These are phyloP conservation scores for Haliaeetus leucogaster DNA, from an alignment of 2,113 vertebrate species.

Conservation along the genomic window DNA sequence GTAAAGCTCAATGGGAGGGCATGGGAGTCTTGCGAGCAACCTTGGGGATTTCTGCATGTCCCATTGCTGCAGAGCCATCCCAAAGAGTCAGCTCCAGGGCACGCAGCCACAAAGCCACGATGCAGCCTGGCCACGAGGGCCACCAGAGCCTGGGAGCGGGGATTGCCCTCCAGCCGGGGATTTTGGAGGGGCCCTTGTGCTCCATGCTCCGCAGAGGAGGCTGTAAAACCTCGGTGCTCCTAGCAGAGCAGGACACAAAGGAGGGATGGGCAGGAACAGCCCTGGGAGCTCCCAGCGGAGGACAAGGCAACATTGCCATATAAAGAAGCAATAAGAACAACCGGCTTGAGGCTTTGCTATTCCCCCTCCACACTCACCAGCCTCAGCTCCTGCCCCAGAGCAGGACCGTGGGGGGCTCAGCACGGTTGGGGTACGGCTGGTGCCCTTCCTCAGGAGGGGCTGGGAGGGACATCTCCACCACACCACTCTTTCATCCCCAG, in stretches of 20 bases:
- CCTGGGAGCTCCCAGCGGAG: background rate
- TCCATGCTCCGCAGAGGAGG: background rate
- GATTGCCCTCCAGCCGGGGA: too few relatives aligned
- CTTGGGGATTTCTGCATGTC: background rate
- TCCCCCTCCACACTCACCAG: background rate
- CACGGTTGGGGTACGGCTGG: background rate
- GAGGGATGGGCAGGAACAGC: background rate
- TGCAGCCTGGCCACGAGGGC: rapidly evolving
- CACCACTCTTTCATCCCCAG: background rate
- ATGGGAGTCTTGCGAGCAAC: background rate
- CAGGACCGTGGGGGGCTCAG: background rate
- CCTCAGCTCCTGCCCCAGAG: background rate
- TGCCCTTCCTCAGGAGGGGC: background rate
- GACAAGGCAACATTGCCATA: background rate
- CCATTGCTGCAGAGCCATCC: background rate
- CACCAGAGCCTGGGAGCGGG: background rate
- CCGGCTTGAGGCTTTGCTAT: background rate
- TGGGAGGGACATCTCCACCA: background rate
- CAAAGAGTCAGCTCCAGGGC: background rate
- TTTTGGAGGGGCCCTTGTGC: background rate
- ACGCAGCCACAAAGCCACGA: background rate
- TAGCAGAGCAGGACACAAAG: background rate
- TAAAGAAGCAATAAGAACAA: background rate
- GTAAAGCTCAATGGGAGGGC: background rate
- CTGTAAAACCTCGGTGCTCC: background rate